Base-by-base conservation (phyloP, 2,797 vertebrate genomes). In the Bradypodion ventrale region DNA sequence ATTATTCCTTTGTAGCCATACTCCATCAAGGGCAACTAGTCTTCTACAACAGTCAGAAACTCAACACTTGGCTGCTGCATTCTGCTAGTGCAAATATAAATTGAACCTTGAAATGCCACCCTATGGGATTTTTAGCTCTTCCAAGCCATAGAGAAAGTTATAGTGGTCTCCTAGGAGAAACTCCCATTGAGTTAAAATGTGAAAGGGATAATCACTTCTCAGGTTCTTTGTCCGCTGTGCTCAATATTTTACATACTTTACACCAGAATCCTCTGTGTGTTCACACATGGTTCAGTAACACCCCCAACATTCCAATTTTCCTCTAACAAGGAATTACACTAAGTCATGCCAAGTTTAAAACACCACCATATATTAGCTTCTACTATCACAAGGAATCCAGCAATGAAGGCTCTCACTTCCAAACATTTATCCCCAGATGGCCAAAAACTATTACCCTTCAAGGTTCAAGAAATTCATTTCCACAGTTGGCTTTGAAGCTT, bases 381-480 rank as follows among this genome's bases (percentile, higher is more conserved):
- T 82, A 75, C 81, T 87, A 86, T 89, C 44, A n/a, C 83, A 89
- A 86, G 86, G 85, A 91, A 92, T 90, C 85, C 86, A 92, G 90
- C 84, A 94, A 89, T 79, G 66, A 87, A 72, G 87, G 27, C 82
- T 0, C 0, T 82, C 85, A 1, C 88, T 88, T 73, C 88, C 85
- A 88, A 89, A 91, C 90, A 88, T 90, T 88, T 90, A 90, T 87
- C 79, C 78, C 0, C 0, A 69, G 75, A 69, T 85, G 84, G 85
- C 90, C 49, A 65, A 46, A 74, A 89, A 93, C 89, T 92, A 82
- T 92, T 94, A 85, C 91, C 91, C 88, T 91, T 89, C 69, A 66
- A 83, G 88, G 86, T 85, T 77, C 79, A 90, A 86, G 91, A 93
- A 92, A 90, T 85, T 21, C 65, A 85, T 82, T 92, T 93, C 83